Evolutionary conservation across 1,140 invertebrate genomes (phyloP), one percentile per base, ranked within the genome.

Genomic region (Ceratina calcarata): DNA sequence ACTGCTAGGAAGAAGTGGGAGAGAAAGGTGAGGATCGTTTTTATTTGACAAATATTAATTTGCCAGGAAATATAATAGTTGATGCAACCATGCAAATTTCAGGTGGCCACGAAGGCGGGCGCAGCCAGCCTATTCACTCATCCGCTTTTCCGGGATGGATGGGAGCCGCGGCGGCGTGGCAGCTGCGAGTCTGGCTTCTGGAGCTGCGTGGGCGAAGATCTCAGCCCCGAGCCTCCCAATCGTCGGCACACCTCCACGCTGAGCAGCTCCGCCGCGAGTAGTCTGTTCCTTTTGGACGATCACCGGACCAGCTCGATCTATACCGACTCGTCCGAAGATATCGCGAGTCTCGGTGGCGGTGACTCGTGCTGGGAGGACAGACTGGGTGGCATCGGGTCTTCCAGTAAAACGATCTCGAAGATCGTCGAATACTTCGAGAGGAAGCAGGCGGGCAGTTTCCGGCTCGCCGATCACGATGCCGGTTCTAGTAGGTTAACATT

Each of bases 111-210:
- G 6, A 93, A 93, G 58, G 91, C 91, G 8, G 91, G 92, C 0
- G 93, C 90, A 13, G 90, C 92, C 51, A 93, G 93, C 32, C 74
- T 94, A 4, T 94, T 93, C 80, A 89, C 92, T 0, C 93, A 94
- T 86, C 94, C 94, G 2, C 86, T 94, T 10, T 94, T 94, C 81
- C 87, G 93, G 0, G 91, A 91, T 51, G 91, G 91, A 16, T 92
- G 94, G 90, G 92, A 93, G 70, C 90, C 95, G 2, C 93, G 94
- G 62, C 93, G 97, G 15, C 94, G 97, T 53, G 97, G 96, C n/a
- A 97, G 97, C 12, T 97, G 97, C 86, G 97, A 98, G 90, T 97
- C 96, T 49, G 97, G 97, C 1, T 97, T 98, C 86, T 98, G 97
- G 93, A 97, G 96, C 37, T 97, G 96, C 85, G 95, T 96, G 57